Conservation (phyloP, 2,113 vertebrate genomes). For the Laterallus jamaicensis region DNA sequence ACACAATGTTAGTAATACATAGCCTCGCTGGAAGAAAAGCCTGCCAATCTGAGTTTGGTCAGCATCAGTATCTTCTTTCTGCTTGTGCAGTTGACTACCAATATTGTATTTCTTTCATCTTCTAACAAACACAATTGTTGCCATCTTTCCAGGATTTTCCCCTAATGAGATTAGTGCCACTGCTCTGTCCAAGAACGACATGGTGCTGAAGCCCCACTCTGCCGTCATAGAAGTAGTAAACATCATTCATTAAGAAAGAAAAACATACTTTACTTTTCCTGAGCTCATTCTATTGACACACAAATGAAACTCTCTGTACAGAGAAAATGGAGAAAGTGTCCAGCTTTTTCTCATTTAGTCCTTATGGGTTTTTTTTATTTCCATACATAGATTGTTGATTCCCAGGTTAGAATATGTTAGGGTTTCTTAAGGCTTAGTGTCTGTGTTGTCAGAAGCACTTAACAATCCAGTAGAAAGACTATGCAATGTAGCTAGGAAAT, state of each 20-base stretch:
- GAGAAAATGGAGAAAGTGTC: background rate
- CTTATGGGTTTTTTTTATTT: background rate
- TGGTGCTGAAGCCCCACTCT: background rate
- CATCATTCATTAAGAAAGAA: background rate
- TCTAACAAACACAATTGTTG: background rate
- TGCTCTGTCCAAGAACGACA: background rate
- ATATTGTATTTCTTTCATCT: background rate
- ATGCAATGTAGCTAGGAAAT: background rate
- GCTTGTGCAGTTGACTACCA: background rate
- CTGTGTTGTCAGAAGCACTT: background rate
- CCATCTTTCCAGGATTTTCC: background rate
- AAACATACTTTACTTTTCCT: background rate
- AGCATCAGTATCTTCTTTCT: background rate
- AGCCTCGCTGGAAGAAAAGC: background rate
- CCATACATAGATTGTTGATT: background rate
- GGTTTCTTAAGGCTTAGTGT: background rate
- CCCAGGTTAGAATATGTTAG: background rate
- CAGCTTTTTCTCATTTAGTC: background rate
- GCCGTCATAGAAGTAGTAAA: background rate
- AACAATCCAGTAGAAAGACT: background rate
- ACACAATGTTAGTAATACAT: background rate
- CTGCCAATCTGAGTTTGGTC: background rate
- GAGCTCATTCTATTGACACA: background rate
- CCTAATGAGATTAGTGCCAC: background rate
- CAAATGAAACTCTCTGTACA: background rate